Evolutionary conservation across 2,888 invertebrate genomes (phyloP).

Genomic region (Atethmia centrago): DNA sequence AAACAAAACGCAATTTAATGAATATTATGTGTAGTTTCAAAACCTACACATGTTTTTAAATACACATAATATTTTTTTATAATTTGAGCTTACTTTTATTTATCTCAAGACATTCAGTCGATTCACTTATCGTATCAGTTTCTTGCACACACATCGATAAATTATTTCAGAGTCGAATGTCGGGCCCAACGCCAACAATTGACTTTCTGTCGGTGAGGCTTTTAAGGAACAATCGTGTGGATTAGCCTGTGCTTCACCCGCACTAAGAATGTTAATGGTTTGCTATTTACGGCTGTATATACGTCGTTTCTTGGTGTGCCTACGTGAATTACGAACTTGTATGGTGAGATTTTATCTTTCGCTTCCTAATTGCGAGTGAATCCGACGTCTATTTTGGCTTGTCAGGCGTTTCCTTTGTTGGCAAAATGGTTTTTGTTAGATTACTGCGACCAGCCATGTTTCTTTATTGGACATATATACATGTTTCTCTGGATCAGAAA

Average conservation of each 20-base stretch:
- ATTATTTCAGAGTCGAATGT: constrained; percentile 60
- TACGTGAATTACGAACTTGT: constrained; percentile 59
- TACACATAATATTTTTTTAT: no score
- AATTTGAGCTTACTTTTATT: background rate
- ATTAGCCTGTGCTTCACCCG: constrained; percentile 71
- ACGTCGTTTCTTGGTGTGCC: constrained; percentile 57
- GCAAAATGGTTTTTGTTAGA: constrained; percentile 14
- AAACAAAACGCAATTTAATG: no score
- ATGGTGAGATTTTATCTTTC: constrained; percentile 58
- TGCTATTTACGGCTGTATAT: constrained; percentile 65
- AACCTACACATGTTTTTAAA: no score
- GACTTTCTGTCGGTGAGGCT: constrained; percentile 74
- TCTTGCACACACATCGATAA: constrained; percentile 30
- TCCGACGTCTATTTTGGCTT: constrained; percentile 34
- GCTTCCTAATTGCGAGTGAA: constrained; percentile 49
- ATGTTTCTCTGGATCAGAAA: constrained; percentile 12
- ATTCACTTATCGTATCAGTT: constrained; percentile 8
- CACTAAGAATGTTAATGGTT: constrained; percentile 74
- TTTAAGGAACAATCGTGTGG: constrained; percentile 77
- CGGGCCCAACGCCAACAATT: constrained; percentile 69
- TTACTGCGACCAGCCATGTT: background rate
- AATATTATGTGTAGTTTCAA: no score
- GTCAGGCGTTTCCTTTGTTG: constrained; percentile 29
- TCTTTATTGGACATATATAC: background rate
- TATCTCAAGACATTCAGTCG: background rate